phyloP scores from a whole-genome alignment of 1,140 invertebrate species.

The Armadillidium nasatum region DNA sequence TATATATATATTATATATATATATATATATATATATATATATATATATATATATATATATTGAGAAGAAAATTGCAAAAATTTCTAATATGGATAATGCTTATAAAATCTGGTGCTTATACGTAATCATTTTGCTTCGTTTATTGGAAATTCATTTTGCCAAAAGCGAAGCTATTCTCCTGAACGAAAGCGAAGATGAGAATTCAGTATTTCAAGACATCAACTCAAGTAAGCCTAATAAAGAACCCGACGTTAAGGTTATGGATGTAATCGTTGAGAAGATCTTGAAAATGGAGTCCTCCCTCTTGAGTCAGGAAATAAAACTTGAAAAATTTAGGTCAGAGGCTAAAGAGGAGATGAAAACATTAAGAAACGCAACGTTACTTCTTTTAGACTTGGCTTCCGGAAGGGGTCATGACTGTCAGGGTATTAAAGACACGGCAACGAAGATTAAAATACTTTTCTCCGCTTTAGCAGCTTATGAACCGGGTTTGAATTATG shows the following conservation, averaged over 20 bases:
- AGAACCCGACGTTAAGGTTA: background rate
- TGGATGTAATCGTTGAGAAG: background rate
- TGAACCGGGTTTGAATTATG: background rate
- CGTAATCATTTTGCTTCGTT: background rate
- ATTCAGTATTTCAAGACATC: background rate
- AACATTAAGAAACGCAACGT: background rate
- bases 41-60: no score
- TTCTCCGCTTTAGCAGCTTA: background rate
- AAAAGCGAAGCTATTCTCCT: background rate
- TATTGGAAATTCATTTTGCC: background rate
- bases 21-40: no score
- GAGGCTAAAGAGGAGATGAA: background rate
- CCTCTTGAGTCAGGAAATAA: background rate
- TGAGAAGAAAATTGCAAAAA: no score
- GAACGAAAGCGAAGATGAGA: no score
- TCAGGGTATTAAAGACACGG: background rate
- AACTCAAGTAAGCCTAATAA: background rate
- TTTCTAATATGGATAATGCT: background rate
- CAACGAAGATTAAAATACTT: background rate
- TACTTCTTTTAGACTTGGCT: background rate
- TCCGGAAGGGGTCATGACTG: background rate
- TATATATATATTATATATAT: no score
- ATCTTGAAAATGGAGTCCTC: background rate
- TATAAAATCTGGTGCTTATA: background rate
- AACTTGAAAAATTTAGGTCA: background rate